Percentiles rank a stretch among this genome's conserved stretches.
Evolutionary conservation across 37 sponge, comb jelly and placozoan genomes (phyloP).

Genomic region (Dysidea cf. avara): DNA sequence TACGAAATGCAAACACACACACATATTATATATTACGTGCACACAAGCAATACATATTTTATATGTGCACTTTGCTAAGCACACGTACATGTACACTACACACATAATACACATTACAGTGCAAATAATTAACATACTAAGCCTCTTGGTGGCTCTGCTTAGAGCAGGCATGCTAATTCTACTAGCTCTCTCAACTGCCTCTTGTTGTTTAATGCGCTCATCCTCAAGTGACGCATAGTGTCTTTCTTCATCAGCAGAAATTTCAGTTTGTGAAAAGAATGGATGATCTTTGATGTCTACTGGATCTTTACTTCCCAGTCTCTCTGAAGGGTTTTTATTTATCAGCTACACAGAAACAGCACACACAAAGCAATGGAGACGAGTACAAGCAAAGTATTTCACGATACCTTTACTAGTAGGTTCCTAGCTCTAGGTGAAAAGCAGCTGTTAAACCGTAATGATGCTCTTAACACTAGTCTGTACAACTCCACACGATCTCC

Average conservation of each 20-base stretch:
- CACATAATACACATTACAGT: too few species aligned
- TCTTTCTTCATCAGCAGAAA: constrained; percentile 27
- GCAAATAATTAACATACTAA: background rate
- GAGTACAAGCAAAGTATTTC: background rate
- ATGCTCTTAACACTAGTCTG: constrained; percentile 41
- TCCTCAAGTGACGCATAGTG: constrained; percentile 35
- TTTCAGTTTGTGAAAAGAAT: constrained; percentile 64
- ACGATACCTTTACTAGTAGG: constrained; percentile 50
- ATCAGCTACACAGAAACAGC: constrained; percentile 53
- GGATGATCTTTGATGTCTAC: constrained; percentile 63
- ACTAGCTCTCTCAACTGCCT: constrained; percentile 14
- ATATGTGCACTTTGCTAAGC: too few species aligned
- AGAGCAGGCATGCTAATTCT: constrained; percentile 3
- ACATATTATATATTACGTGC: too few species aligned
- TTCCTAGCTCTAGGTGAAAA: constrained; percentile 53
- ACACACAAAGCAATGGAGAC: background rate
- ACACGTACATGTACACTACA: too few species aligned
- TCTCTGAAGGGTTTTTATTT: constrained; percentile 43
- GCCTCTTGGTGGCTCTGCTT: background rate
- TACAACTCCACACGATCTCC: constrained; percentile 71
- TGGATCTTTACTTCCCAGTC: constrained; percentile 41
- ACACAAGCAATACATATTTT: too few species aligned
- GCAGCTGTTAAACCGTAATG: constrained; percentile 25
- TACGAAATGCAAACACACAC: too few species aligned
- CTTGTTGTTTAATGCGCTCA: constrained; percentile 33